Base-by-base conservation (phyloP, 2,113 vertebrate genomes). In the Oenanthe melanoleuca region DNA sequence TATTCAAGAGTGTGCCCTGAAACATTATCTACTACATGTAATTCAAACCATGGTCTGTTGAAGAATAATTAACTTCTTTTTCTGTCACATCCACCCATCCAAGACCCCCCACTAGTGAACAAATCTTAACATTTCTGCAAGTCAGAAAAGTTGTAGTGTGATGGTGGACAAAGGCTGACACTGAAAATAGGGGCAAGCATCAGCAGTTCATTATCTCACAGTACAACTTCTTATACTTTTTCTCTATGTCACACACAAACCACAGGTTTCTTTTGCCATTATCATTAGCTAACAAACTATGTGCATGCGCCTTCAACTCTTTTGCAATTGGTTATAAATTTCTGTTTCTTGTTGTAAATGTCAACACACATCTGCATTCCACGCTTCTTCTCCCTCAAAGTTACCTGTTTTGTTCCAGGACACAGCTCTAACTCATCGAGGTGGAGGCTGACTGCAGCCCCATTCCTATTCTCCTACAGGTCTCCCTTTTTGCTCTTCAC, bases 191-290 rank as follows among this genome's bases (percentile, higher is more conserved):
- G 11, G 20, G 26, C n/a, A 59, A 37, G 42, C 26, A 59, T 31
- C 56, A 60, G 26, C n/a, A 47, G 7, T 60, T 60, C 24, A 37
- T 47, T 37, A 18, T 59, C 4, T 26, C 20, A 24, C 26, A 47
- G 26, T 24, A 37, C n/a, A 59, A 74, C n/a, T 37, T 75, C 18
- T 60, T 24, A 31, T 29, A 31, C 15, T 23, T 75, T n/a, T 26
- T 53, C 29, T 24, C 20, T 73, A 5, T 37, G 23, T 47, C 5
- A 11, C 20, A 8, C 1, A 1, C 25, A 37, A 29, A 74, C 37
- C 19, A 34, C 5, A 0, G 0, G 1, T 6, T 18, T 4, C 4
- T 47, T 60, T 75, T 60, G 60, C 11, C 8, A 14, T 75, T 31
- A 31, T 29, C 29, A 70, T 12, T 70, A 34, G 47, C 47, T 70